Percentiles rank a stretch among this genome's conserved stretches.
phyloP scores from a whole-genome alignment of 2,113 vertebrate genomes.

The Sula dactylatra region DNA sequence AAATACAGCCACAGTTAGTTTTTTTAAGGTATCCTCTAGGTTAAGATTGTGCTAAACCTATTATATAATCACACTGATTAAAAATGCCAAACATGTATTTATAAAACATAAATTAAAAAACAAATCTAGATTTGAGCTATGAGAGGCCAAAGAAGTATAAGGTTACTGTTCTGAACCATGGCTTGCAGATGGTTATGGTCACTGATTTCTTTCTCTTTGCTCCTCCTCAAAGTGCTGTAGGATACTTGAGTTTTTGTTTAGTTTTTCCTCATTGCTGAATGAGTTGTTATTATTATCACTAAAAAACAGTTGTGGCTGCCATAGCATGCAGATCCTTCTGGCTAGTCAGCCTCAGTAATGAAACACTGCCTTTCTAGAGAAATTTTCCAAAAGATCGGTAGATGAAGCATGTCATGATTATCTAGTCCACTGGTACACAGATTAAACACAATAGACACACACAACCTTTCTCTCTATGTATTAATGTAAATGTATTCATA shows the following conservation, averaged over 20 bases:
- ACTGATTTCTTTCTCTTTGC: not conserved
- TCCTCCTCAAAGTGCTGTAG: not conserved
- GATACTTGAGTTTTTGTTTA: not conserved
- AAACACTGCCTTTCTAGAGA: not conserved
- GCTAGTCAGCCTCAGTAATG: not conserved
- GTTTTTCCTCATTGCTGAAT: not conserved
- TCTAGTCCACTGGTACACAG: not conserved
- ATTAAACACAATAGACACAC: not conserved
- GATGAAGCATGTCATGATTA: not conserved
- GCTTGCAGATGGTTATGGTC: not conserved
- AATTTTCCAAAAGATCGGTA: not conserved
- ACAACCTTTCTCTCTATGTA: not conserved
- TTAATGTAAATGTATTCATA: not conserved
- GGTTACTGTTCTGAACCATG: not conserved
- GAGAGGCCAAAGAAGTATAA: not conserved
- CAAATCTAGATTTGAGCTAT: not conserved
- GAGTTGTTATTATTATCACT: not conserved
- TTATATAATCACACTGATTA: conserved; percentile 22
- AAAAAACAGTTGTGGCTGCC: not conserved
- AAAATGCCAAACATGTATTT: conserved; percentile 9
- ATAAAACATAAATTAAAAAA: not conserved
- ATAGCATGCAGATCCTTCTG: not conserved
- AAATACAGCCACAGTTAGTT: not conserved
- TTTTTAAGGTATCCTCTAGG: not conserved
- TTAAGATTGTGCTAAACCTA: conserved; percentile 28